Evolutionary conservation across 2,888 invertebrate species (phyloP).

Genomic region (Hypercompe scribonia): DNA sequence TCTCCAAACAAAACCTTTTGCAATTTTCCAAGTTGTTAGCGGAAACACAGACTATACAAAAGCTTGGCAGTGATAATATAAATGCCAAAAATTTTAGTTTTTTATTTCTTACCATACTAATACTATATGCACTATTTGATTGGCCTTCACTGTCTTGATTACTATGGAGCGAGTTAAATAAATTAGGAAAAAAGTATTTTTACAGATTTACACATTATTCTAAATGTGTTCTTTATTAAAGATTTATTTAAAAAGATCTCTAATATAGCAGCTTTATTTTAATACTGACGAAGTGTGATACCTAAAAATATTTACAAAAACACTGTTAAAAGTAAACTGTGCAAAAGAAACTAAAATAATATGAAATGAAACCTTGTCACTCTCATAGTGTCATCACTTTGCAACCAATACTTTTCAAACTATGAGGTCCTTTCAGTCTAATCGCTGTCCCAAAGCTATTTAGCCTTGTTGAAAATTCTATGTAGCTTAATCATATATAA

Average conservation of each 20-base stretch:
- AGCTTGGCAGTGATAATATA: not conserved
- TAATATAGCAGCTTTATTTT: not conserved
- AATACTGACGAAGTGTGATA: no score
- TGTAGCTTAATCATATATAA: not conserved
- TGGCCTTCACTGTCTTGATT: no score
- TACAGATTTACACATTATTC: no score
- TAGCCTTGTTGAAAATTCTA: not conserved
- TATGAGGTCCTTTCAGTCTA: conserved; percentile 7
- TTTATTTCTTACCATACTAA: no score
- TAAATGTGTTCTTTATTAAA: no score
- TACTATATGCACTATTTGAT: no score
- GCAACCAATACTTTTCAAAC: conserved; percentile 31
- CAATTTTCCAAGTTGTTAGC: conserved; percentile 1
- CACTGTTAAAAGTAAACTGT: conserved; percentile 7
- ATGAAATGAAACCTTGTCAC: conserved; percentile 25
- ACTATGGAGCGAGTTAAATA: no score
- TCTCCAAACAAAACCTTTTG: not conserved
- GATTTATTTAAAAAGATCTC: no score
- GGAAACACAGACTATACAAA: not conserved
- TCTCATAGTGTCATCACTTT: conserved; percentile 23
- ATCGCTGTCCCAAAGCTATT: conserved; percentile 11
- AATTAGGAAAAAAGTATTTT: no score
- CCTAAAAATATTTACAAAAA: conserved; percentile 8
- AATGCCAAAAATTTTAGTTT: not conserved
- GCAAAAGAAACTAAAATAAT: conserved; percentile 17